phyloP scores from a whole-genome alignment of 1,140 invertebrate genomes.

The Anastrepha obliqua region DNA sequence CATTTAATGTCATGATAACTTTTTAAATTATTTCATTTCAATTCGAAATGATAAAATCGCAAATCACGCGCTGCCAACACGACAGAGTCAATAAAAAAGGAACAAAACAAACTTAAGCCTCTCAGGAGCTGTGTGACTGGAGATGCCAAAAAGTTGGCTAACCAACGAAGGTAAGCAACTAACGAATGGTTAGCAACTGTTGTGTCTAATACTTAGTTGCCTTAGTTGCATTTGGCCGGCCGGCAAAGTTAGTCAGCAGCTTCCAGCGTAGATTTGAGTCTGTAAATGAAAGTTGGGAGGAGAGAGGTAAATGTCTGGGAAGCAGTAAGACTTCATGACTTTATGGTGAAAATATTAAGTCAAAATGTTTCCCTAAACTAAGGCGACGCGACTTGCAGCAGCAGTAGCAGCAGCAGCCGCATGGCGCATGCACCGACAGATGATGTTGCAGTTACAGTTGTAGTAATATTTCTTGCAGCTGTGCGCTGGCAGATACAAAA shows the following conservation, averaged over 20 bases:
- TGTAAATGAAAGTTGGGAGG: neutral
- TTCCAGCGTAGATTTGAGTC: neutral
- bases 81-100: conserved; percentile 28
- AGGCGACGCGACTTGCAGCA: conserved; percentile 62
- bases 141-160: conserved; percentile 19
- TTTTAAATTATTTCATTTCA: conserved; percentile 74
- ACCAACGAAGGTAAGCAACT: conserved; percentile 1
- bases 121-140: conserved; percentile 5
- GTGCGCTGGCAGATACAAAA: conserved; percentile 27
- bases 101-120: neutral
- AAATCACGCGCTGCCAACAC: conserved; percentile 65
- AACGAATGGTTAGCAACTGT: neutral
- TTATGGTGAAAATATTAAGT: conserved; percentile 72
- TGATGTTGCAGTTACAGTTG: conserved; percentile 19
- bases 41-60: conserved; percentile 73
- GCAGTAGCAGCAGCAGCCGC: neutral
- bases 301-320: conserved; percentile 61
- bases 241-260: conserved; percentile 53
- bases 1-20: conserved; percentile 74
- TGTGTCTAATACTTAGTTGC: neutral
- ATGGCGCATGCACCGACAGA: neutral
- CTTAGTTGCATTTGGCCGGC: conserved; percentile 60
- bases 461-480: conserved; percentile 53
- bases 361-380: conserved; percentile 72
- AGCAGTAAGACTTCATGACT: conserved; percentile 57